A percentile compares a stretch with the other conserved stretches of the same genome.
phyloP scores from a whole-genome alignment of 2,888 invertebrate genomes.

The Hemistola chrysoprasaria region DNA sequence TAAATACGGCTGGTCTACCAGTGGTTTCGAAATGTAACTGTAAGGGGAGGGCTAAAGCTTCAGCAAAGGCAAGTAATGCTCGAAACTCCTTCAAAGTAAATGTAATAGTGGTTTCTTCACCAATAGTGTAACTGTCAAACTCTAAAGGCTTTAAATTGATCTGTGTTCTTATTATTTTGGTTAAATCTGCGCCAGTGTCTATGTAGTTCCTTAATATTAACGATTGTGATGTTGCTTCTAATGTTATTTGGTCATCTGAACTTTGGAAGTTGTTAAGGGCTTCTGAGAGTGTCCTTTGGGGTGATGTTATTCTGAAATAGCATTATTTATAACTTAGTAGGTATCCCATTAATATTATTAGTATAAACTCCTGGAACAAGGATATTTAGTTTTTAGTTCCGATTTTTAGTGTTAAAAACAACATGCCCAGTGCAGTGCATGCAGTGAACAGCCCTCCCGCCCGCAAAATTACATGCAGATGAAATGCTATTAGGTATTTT shows the following conservation, averaged over 20 bases:
- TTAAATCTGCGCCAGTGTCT: slow-evolving; percentile 84
- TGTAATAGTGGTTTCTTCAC: slow-evolving; percentile 87
- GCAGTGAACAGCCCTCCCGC: too few species aligned
- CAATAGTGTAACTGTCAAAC: slow-evolving; percentile 86
- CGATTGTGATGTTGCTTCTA: slow-evolving; percentile 85
- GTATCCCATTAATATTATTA: too few species aligned
- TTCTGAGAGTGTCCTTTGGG: slow-evolving; percentile 86
- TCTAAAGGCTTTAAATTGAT: slow-evolving; percentile 87
- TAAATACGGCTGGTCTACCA: slow-evolving; percentile 89
- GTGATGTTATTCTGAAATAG: slow-evolving; percentile 79
- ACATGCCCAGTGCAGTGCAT: too few species aligned
- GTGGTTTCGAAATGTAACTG: slow-evolving; percentile 88
- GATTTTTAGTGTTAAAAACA: too few species aligned
- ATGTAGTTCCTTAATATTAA: slow-evolving; percentile 90
- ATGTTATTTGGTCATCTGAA: slow-evolving; percentile 90
- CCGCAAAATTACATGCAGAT: too few species aligned
- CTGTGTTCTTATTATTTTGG: slow-evolving; percentile 89
- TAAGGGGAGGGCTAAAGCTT: slow-evolving; percentile 86
- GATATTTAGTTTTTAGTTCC: too few species aligned
- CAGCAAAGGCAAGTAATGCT: slow-evolving; percentile 90
- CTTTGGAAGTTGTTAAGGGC: slow-evolving; percentile 90
- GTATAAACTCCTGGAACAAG: background rate
- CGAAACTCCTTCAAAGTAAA: slow-evolving; percentile 93
- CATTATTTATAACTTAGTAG: background rate
- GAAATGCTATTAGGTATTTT: too few species aligned